Evolutionary conservation across 1,140 invertebrate species (phyloP).

Genomic region (Arion vulgaris): DNA sequence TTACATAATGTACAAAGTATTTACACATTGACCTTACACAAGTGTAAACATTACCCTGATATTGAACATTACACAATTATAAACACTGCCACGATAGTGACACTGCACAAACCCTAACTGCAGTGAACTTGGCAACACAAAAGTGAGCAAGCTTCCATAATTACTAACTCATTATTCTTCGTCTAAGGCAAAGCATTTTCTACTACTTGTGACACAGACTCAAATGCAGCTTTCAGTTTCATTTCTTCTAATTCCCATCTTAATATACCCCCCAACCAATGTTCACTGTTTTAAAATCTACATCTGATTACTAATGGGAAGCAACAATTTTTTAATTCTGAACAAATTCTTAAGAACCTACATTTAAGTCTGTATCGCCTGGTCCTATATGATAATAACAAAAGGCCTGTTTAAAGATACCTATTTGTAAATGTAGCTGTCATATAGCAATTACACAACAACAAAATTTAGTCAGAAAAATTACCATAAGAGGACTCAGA

Average conservation of each 20-base stretch:
- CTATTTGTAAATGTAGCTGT: not conserved
- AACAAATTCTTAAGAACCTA: not conserved
- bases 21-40: no score
- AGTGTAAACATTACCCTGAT: no score
- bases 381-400: not conserved
- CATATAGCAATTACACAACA: constrained; percentile 9
- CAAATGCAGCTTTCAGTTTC: constrained; percentile 20
- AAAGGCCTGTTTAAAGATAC: not conserved
- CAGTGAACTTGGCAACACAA: not conserved
- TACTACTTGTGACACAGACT: constrained; percentile 15
- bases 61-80: no score
- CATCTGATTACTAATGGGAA: not conserved
- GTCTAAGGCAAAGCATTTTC: not conserved
- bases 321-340: not conserved
- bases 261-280: not conserved
- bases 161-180: not conserved
- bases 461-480: constrained; percentile 7
- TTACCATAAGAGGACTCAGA: constrained; percentile 40
- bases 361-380: not conserved
- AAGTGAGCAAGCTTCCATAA: not conserved
- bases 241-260: not conserved
- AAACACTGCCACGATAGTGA: no score
- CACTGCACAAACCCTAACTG: no score
- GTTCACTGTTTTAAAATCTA: not conserved
- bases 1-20: no score